Evolutionary conservation across 2,888 invertebrate genomes (phyloP).

Genomic region (Blera fallax): DNA sequence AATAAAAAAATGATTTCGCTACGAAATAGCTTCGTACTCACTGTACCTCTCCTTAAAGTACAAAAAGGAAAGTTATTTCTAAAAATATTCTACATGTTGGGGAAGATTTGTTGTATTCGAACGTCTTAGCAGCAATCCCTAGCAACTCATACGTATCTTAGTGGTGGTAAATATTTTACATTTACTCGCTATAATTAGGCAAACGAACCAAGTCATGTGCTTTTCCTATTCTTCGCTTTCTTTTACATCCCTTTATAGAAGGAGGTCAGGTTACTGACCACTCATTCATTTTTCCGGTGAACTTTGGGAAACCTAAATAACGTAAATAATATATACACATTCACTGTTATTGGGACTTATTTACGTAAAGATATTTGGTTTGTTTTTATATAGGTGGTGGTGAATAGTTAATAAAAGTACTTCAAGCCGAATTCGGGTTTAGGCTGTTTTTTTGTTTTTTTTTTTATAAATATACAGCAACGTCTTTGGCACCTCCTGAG

Average conservation of each 20-base stretch:
- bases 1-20: too few species aligned
- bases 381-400: background rate
- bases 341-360: background rate
- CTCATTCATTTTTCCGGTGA: constrained; percentile 20
- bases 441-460: too few species aligned
- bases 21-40: background rate
- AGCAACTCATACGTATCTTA: background rate
- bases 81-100: constrained; percentile 16
- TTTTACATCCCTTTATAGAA: background rate
- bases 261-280: constrained; percentile 42
- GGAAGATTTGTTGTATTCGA: constrained; percentile 1
- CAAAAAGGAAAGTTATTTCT: constrained; percentile 3
- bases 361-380: background rate
- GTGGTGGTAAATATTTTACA: constrained; percentile 11
- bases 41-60: background rate
- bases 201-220: background rate
- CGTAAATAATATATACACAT: background rate
- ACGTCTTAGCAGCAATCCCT: background rate
- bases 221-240: background rate
- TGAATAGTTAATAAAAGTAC: background rate
- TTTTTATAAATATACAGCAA: background rate
- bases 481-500: background rate
- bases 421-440: background rate
- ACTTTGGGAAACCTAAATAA: constrained; percentile 12
- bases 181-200: background rate